Evolutionary conservation across 2,797 vertebrate species (phyloP).

Genomic region (Sebastes wilsoni): DNA sequence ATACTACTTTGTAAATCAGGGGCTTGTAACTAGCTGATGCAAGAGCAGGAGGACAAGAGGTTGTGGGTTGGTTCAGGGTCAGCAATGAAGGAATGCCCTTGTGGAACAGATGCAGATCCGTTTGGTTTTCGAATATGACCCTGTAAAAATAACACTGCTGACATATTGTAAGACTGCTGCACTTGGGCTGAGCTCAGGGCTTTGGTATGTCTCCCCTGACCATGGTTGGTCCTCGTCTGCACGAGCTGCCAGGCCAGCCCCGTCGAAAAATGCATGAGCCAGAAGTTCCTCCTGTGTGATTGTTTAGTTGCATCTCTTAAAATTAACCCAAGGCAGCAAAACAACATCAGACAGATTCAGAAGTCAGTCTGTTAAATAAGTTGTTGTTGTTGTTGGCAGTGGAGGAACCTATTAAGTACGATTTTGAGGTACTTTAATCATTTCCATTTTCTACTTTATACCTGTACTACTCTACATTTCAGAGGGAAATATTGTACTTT

Average conservation of each 20-base stretch:
- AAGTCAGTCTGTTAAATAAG: neutral
- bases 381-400: neutral
- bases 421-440: neutral
- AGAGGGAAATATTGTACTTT: neutral
- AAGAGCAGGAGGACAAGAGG: conserved; percentile 59
- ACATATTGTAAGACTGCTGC: conserved; percentile 72
- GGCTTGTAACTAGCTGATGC: conserved; percentile 62
- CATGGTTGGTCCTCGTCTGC: conserved; percentile 70
- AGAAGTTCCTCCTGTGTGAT: conserved; percentile 41
- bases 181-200: conserved; percentile 77
- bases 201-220: conserved; percentile 80
- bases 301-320: conserved; percentile 25
- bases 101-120: conserved; percentile 72
- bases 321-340: neutral
- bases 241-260: conserved; percentile 44
- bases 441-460: neutral
- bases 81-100: conserved; percentile 73
- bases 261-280: conserved; percentile 56
- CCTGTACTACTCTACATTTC: neutral
- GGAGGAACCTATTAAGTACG: neutral
- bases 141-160: conserved; percentile 82
- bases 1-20: conserved; percentile 64
- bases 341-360: conserved; percentile 11
- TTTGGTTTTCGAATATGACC: conserved; percentile 76
- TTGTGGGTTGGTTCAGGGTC: conserved; percentile 71